Base-by-base conservation (phyloP, 30 jellyfish, hydroid and myxozoan genomes). In the Aurelia sp. region DNA sequence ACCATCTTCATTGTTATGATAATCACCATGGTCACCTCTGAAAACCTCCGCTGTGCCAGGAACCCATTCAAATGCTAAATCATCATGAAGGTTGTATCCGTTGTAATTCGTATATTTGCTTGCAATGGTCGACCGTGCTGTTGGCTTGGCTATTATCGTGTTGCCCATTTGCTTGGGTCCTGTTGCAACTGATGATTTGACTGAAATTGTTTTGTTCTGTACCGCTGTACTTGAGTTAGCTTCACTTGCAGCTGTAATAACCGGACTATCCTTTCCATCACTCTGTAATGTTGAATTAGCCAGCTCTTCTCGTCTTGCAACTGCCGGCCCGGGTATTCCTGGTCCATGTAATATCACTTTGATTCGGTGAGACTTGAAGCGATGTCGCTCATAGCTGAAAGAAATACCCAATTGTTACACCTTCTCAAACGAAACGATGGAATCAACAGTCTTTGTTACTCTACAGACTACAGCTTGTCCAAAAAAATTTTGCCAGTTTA, bases 251-350 rank as follows among this genome's bases (percentile, higher is more conserved):
- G 55, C 55, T 5, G 55, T 44, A 44, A 44, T 44, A 44, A 44
- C 55, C 55, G 55, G 55, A 44, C 55, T 44, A 16, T 9, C 55
- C 15, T 44, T 44, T 59, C 16, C 33, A 59, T 12, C 12, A 40
- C 6, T 33, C 17, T 37, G 17, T 4, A 66, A 27, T 40, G 71
- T 73, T n/a, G 23, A 18, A 21, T 59, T 59, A 15, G 33, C 33
- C 16, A 59, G 69, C 12, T 59, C 20, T 41, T 40, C 84, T 52
- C 58, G 11, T 51, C 61, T 73, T 10, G 44, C 87, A 5, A 84
- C 93, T 5, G 71, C 27, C 10, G 93, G 93, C 16, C 93, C 93
- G 64, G 93, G 93, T 73, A 62, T 84, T 50, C 96, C 96, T 51
- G 96, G 90, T 53, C 96, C 96, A 31, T 78, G 91, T 10, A 87